Percentiles rank a stretch among this genome's conserved stretches.
Evolutionary conservation across 1,140 invertebrate genomes (phyloP).

Genomic region (Zaprionus taronus): DNA sequence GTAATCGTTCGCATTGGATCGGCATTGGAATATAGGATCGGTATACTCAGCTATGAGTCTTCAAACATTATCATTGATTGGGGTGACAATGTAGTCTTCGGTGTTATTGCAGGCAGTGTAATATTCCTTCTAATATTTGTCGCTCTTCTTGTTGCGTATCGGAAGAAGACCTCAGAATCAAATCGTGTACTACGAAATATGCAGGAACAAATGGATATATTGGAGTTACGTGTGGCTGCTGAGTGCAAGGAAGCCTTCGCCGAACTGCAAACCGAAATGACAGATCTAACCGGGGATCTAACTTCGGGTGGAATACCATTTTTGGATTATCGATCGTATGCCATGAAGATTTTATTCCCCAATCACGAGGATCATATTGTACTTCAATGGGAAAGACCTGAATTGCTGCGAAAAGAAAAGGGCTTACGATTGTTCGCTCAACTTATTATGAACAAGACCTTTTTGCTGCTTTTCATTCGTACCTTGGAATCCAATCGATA

Average conservation of each 20-base stretch:
- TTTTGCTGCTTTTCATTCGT: constrained; percentile 97
- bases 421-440: constrained; percentile 97
- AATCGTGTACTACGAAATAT: constrained; percentile 98
- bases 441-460: constrained; percentile 99
- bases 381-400: constrained; percentile 95
- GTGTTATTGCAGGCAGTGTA: constrained; percentile 90
- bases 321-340: constrained; percentile 98
- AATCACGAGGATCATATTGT: constrained; percentile 97
- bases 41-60: constrained; percentile 95
- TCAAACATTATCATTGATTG: constrained; percentile 91
- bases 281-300: constrained; percentile 96
- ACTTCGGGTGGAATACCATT: constrained; percentile 98
- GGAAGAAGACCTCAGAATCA: constrained; percentile 97
- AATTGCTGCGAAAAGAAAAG: constrained; percentile 95
- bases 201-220: constrained; percentile 99
- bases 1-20: constrained; percentile 93
- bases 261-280: constrained; percentile 99
- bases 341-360: constrained; percentile 99
- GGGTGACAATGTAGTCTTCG: constrained; percentile 92
- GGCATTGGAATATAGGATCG: constrained; percentile 93
- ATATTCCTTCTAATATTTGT: constrained; percentile 92
- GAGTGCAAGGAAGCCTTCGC: constrained; percentile 99
- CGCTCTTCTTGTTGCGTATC: constrained; percentile 96
- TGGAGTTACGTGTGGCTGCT: constrained; percentile 98
- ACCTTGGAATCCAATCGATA: constrained; percentile 98